phyloP scores from a whole-genome alignment of 2,797 vertebrate genomes.

The Eupleurogrammus muticus region DNA sequence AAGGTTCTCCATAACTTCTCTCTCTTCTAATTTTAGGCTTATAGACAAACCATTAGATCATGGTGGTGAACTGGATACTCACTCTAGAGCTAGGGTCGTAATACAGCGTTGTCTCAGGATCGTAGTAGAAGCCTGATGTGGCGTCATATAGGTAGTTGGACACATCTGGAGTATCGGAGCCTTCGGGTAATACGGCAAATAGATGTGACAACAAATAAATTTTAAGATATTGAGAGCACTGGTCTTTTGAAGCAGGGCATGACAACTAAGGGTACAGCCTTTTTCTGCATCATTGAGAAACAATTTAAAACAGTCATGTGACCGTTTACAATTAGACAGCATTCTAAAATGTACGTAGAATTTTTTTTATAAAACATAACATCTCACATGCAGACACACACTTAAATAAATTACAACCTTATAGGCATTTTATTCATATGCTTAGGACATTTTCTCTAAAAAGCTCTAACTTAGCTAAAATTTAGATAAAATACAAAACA shows the following conservation, averaged over 20 bases:
- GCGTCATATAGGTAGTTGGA: constrained; percentile 94
- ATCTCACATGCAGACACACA: background rate
- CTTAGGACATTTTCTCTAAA: background rate
- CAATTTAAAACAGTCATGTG: background rate
- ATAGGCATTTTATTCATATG: background rate
- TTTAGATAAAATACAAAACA: background rate
- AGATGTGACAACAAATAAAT: background rate
- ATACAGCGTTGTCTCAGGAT: constrained; percentile 94
- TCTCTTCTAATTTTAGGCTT: background rate
- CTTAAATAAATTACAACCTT: too few species aligned
- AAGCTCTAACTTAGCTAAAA: background rate
- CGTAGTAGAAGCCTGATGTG: constrained; percentile 96
- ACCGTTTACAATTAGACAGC: background rate
- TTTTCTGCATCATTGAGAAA: too few species aligned
- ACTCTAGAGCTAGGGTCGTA: constrained; percentile 96
- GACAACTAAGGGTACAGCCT: background rate
- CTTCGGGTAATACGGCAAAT: constrained; percentile 52
- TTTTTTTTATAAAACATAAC: too few species aligned
- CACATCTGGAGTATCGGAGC: constrained; percentile 89
- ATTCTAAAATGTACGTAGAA: too few species aligned
- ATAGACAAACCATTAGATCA: background rate
- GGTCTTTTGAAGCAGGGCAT: background rate
- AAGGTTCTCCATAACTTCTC: background rate
- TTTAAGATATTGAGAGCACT: background rate
- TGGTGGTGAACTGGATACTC: constrained; percentile 54